Conservation (phyloP, 2,888 invertebrate genomes). For the Zhuqinia jingwanae region DNA sequence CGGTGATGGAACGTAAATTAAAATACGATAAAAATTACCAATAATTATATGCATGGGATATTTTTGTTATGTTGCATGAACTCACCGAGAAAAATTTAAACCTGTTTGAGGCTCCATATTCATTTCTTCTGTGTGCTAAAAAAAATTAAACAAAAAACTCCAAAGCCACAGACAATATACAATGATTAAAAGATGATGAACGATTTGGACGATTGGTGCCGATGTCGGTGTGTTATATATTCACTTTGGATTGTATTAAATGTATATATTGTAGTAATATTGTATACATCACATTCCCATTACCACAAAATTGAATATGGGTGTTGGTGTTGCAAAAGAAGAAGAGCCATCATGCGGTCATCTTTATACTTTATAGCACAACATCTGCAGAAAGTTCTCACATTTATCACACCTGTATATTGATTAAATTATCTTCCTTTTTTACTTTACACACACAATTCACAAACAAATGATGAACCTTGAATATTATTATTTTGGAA, state of each 20-base stretch:
- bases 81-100: slow-evolving; percentile 13
- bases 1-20: background rate
- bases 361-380: background rate
- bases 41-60: slow-evolving; percentile 12
- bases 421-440: slow-evolving; percentile 44
- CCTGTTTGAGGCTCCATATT: background rate
- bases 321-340: slow-evolving; percentile 9
- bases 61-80: background rate
- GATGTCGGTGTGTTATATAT: background rate
- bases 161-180: no score
- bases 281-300: background rate
- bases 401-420: slow-evolving; percentile 44
- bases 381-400: background rate
- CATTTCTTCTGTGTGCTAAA: background rate
- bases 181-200: background rate
- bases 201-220: background rate
- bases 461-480: background rate
- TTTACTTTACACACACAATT: slow-evolving; percentile 14
- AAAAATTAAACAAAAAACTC: background rate
- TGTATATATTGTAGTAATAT: no score
- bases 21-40: slow-evolving; percentile 17
- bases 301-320: background rate
- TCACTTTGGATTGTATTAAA: background rate
- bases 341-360: background rate
- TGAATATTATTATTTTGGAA: background rate